Conservation (phyloP, 2,113 vertebrate species). For the Pseudolaguvia tuberculata region DNA sequence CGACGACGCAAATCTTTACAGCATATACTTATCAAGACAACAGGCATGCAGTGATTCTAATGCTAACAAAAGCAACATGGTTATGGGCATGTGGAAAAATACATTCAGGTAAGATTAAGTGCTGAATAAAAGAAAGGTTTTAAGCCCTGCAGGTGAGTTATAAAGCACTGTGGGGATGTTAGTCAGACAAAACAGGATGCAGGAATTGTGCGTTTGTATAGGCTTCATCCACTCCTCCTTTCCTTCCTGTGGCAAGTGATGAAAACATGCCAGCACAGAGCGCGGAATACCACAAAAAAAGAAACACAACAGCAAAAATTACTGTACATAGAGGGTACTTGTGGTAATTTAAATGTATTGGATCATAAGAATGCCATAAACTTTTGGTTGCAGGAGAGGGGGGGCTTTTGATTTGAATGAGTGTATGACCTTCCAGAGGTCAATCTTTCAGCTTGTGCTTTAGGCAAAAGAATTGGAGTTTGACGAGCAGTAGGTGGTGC, state of each 20-base stretch:
- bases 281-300: constrained; percentile 23
- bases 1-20: constrained; percentile 34
- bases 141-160: constrained; percentile 26
- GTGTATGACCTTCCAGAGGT: constrained; percentile 33
- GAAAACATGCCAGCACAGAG: constrained; percentile 47
- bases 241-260: constrained; percentile 55
- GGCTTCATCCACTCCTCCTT: constrained; percentile 65
- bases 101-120: constrained; percentile 8
- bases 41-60: constrained; percentile 8
- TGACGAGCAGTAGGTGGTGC: constrained; percentile 53
- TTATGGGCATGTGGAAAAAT: background rate
- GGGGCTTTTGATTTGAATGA: constrained; percentile 26
- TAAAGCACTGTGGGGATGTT: constrained; percentile 38
- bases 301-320: constrained; percentile 37
- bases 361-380: constrained; percentile 40
- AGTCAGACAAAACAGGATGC: constrained; percentile 59
- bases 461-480: constrained; percentile 53
- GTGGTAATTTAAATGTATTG: constrained; percentile 32
- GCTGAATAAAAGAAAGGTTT: constrained; percentile 25
- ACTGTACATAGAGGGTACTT: background rate
- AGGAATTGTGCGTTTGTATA: constrained; percentile 48
- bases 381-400: constrained; percentile 3
- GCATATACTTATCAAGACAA: constrained; percentile 23
- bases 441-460: constrained; percentile 37
- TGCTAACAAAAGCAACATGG: constrained; percentile 23